Evolutionary conservation across 2,888 invertebrate genomes (phyloP).

Genomic region (Xanthia togata): DNA sequence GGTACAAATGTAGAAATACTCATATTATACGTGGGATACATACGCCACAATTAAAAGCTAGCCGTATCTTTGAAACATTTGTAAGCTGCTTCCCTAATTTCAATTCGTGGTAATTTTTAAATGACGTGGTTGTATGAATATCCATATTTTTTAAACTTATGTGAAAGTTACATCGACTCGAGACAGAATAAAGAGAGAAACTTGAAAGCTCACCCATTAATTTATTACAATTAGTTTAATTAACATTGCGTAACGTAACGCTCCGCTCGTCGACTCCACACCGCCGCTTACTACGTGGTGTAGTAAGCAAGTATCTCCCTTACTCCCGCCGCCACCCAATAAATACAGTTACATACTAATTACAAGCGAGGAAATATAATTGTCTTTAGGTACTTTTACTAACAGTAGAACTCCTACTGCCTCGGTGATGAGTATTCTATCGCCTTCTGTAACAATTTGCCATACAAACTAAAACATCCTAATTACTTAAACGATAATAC

Average conservation of each 20-base stretch:
- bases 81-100: constrained; percentile 53
- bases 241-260: constrained; percentile 81
- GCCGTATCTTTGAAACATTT: constrained; percentile 38
- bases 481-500: constrained; percentile 66
- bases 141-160: constrained; percentile 68
- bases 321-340: constrained; percentile 64
- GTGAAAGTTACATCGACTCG: constrained; percentile 69
- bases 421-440: constrained; percentile 64
- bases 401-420: constrained; percentile 48
- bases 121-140: constrained; percentile 63
- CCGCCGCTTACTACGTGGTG: constrained; percentile 46
- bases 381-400: constrained; percentile 67
- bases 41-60: constrained; percentile 33
- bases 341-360: constrained; percentile 72
- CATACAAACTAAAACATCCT: constrained; percentile 65
- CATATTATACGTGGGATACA: constrained; percentile 34
- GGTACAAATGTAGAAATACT: constrained; percentile 37
- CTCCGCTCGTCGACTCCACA: constrained; percentile 71
- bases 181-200: constrained; percentile 72
- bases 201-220: constrained; percentile 79
- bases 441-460: constrained; percentile 42
- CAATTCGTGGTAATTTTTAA: constrained; percentile 61
- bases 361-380: constrained; percentile 70
- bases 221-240: constrained; percentile 85
- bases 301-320: constrained; percentile 63